Percentiles rank a stretch among this genome's conserved stretches.
These are phyloP conservation scores for Budorcas taxicolor DNA, from an alignment of 2,113 vertebrate species.

Conservation along the genomic window DNA sequence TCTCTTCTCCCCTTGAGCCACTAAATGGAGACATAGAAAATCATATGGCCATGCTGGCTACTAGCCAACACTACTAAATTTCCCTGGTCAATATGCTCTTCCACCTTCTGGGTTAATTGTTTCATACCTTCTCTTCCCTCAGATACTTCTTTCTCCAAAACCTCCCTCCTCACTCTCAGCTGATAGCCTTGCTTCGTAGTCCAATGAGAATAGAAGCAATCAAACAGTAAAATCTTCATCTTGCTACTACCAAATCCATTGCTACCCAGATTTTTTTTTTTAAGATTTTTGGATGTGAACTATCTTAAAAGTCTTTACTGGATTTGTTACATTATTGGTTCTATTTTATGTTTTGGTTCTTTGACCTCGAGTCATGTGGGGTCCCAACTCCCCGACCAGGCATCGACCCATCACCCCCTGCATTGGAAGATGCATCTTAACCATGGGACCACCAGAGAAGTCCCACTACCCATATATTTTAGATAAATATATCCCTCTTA, in stretches of 20 bases:
- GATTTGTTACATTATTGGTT: neutral
- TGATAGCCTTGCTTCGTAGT: neutral
- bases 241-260: neutral
- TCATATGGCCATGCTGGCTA: neutral
- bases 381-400: accelerated
- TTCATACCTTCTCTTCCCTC: neutral
- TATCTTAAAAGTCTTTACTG: neutral
- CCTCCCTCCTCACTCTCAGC: neutral
- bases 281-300: neutral
- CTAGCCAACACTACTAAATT: neutral
- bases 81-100: neutral
- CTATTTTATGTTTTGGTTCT: neutral
- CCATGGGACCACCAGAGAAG: neutral
- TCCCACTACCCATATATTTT: neutral
- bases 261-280: neutral
- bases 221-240: neutral
- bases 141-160: neutral
- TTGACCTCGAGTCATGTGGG: neutral
- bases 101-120: neutral
- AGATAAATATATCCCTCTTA: neutral
- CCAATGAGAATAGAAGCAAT: neutral
- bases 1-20: neutral
- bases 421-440: neutral
- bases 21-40: neutral
- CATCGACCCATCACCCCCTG: neutral